phyloP scores from a whole-genome alignment of 1,140 invertebrate genomes.

The Leptinotarsa texana region DNA sequence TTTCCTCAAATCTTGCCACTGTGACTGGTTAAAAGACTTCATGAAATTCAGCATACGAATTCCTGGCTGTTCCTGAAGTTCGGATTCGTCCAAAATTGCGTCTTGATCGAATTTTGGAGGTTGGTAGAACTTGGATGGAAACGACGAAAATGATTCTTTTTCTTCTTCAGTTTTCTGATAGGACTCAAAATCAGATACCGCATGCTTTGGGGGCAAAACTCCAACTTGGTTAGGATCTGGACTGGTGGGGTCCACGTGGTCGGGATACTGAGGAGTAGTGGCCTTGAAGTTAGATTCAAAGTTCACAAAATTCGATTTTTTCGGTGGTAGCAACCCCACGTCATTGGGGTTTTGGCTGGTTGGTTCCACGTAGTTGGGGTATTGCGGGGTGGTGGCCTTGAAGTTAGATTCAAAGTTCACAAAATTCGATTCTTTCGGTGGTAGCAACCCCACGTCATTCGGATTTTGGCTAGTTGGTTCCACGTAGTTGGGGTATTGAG shows the following conservation, averaged over 20 bases:
- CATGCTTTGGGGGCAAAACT: conserved; percentile 29
- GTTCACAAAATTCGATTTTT: conserved; percentile 27
- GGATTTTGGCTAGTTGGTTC: conserved; percentile 37
- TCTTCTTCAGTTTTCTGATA: not conserved
- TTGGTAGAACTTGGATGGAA: conserved; percentile 38
- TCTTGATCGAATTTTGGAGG: conserved; percentile 40
- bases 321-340: conserved; percentile 34
- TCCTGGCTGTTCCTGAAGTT: conserved; percentile 29
- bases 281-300: conserved; percentile 44
- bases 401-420: conserved; percentile 41
- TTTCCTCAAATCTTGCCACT: conserved; percentile 47
- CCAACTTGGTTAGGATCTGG: conserved; percentile 38
- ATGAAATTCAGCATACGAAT: conserved; percentile 36
- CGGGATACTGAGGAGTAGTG: conserved; percentile 46
- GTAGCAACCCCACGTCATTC: conserved; percentile 35
- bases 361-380: conserved; percentile 41
- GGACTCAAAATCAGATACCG: not conserved
- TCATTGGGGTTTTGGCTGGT: conserved; percentile 37
- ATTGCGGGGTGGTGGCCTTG: conserved; percentile 46
- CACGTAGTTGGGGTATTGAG: conserved; percentile 43
- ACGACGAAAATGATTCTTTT: not conserved
- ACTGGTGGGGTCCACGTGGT: conserved; percentile 39
- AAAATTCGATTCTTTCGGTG: conserved; percentile 19
- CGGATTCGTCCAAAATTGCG: conserved; percentile 23
- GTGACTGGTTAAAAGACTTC: conserved; percentile 40